Evolutionary conservation across 1,140 invertebrate species (phyloP).

Genomic region (Drosophila sturtevanti): DNA sequence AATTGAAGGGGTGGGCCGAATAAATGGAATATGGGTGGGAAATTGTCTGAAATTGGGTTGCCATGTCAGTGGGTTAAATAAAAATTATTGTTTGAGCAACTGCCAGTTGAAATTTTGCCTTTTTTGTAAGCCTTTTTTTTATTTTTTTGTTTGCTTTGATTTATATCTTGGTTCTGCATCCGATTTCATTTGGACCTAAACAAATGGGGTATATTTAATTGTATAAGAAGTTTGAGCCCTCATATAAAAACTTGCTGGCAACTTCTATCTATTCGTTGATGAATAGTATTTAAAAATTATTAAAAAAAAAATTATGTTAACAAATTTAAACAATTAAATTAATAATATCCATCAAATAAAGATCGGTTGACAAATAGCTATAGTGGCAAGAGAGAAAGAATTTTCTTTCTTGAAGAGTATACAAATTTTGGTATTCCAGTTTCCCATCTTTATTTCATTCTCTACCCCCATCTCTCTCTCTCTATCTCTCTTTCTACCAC

Average conservation of each 20-base stretch:
- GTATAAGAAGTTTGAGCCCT: too few relatives aligned
- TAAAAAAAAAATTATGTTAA: too few relatives aligned
- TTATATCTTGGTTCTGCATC: conserved; percentile 60
- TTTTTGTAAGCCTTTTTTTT: conserved; percentile 62
- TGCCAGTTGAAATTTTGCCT: conserved; percentile 23
- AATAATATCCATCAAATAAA: too few relatives aligned
- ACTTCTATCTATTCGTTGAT: too few relatives aligned
- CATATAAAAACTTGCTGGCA: too few relatives aligned
- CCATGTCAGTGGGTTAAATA: conserved; percentile 75
- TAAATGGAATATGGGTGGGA: not conserved
- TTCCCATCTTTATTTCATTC: not conserved
- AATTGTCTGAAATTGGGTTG: conserved; percentile 55
- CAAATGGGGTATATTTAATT: too few relatives aligned
- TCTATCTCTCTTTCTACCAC: conserved; percentile 7
- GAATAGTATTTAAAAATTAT: too few relatives aligned
- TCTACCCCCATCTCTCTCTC: conserved; percentile 29
- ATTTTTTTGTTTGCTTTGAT: conserved; percentile 55
- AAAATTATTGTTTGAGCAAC: conserved; percentile 52
- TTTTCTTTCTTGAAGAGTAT: conserved; percentile 9
- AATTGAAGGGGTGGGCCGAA: conserved; percentile 4
- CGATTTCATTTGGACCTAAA: not conserved
- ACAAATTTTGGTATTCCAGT: not conserved
- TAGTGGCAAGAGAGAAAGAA: too few relatives aligned
- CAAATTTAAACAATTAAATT: too few relatives aligned
- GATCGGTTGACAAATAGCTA: too few relatives aligned